These are phyloP conservation scores for Microtus obscurus DNA, from an alignment of 2,797 vertebrate species.

Conservation along the genomic window DNA sequence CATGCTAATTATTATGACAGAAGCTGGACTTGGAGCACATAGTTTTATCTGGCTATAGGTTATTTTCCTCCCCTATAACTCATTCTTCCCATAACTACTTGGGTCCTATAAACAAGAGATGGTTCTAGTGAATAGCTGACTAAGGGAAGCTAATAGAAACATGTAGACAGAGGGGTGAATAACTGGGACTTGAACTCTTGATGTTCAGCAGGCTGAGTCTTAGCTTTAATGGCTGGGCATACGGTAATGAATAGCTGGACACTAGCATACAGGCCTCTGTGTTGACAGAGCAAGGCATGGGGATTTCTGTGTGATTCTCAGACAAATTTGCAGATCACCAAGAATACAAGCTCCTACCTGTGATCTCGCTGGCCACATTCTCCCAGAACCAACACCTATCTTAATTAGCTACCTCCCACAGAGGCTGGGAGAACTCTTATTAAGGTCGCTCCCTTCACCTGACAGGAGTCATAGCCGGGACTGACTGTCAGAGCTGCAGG, in stretches of 20 bases:
- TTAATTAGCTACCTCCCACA: conserved; percentile 67
- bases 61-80: conserved; percentile 21
- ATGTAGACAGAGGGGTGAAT: neutral
- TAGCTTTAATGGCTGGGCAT: neutral
- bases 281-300: neutral
- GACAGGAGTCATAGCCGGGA: neutral
- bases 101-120: conserved; percentile 50
- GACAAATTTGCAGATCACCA: conserved; percentile 21
- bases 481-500: conserved; percentile 27
- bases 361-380: conserved; percentile 45
- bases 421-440: neutral
- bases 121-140: neutral
- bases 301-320: conserved; percentile 28
- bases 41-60: conserved; percentile 34
- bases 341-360: neutral
- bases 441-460: conserved; percentile 57
- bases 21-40: neutral
- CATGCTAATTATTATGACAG: no score
- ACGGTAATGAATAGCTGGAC: neutral
- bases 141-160: neutral
- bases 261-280: neutral
- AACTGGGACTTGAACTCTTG: neutral
- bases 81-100: neutral
- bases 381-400: conserved; percentile 55
- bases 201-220: neutral